Conservation (phyloP, 2,888 invertebrate genomes). For the Lysandra coridon region DNA sequence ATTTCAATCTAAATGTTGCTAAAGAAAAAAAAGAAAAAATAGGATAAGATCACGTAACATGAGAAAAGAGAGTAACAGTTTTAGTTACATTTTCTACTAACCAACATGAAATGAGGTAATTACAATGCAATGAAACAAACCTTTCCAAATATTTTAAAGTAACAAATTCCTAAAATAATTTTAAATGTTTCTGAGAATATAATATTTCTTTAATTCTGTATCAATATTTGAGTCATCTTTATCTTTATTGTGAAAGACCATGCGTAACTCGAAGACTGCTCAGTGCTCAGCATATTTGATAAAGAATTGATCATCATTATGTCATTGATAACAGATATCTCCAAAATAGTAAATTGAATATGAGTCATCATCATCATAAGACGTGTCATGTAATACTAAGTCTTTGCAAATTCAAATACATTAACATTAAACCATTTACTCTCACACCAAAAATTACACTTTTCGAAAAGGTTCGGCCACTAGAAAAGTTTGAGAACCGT, state of each 20-base stretch:
- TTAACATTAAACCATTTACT: too few species aligned
- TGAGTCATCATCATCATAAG: neutral
- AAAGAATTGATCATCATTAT: neutral
- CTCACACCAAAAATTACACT: too few species aligned
- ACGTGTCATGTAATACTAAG: too few species aligned
- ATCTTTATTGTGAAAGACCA: neutral
- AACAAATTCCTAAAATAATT: neutral
- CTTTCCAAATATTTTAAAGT: neutral
- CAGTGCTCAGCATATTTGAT: neutral
- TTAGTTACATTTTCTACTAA: neutral
- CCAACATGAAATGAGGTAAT: neutral
- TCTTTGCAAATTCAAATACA: too few species aligned
- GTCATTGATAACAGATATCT: neutral
- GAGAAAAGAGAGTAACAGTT: neutral
- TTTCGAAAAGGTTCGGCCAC: too few species aligned
- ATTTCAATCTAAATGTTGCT: neutral
- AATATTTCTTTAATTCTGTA: neutral
- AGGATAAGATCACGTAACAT: neutral
- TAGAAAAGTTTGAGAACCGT: too few species aligned
- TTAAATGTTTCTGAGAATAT: neutral
- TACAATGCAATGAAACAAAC: neutral
- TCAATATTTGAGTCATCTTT: slow-evolving; percentile 3
- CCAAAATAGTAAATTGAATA: neutral
- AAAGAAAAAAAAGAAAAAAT: neutral
- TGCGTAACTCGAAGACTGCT: neutral